Conservation (phyloP, 2,888 invertebrate genomes). For the Drosophila acutilabella region DNA sequence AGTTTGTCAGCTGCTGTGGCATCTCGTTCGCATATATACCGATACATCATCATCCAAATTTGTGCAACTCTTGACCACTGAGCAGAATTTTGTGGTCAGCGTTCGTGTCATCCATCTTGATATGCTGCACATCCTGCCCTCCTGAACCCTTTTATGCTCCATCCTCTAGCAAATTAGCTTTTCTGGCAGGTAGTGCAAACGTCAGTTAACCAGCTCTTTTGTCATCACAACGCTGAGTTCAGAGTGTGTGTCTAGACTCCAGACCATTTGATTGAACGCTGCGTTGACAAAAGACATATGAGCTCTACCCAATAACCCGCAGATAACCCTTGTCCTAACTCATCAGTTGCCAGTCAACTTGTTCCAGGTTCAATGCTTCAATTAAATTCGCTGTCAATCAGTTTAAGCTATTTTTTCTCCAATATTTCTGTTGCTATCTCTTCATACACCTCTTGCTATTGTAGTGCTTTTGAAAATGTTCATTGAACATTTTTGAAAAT, state of each 20-base stretch:
- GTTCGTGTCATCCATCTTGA: constrained; percentile 66
- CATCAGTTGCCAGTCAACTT: constrained; percentile 3
- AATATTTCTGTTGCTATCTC: constrained; percentile 13
- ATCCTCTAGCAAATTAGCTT: constrained; percentile 51
- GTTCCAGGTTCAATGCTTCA: constrained; percentile 70
- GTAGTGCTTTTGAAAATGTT: constrained; percentile 23
- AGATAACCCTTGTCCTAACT: constrained; percentile 22
- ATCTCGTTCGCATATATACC: constrained; percentile 11
- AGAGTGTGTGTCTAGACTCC: constrained; percentile 46
- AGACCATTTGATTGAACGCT: constrained; percentile 63
- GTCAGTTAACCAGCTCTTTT: constrained; percentile 68
- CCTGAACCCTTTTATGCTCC: constrained; percentile 2
- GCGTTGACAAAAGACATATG: constrained; percentile 53
- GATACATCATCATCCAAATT: constrained; percentile 27
- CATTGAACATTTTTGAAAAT: constrained; percentile 52
- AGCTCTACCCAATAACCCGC: constrained; percentile 12
- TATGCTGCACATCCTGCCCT: constrained; percentile 25
- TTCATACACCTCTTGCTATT: constrained; percentile 35
- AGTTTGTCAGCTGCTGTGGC: constrained; percentile 21
- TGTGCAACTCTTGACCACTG: constrained; percentile 22
- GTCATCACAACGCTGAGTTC: constrained; percentile 39
- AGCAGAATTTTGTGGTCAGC: constrained; percentile 45
- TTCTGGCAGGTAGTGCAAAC: constrained; percentile 59
- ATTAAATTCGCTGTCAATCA: constrained; percentile 75
- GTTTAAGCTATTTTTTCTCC: constrained; percentile 23